phyloP scores from a whole-genome alignment of 2,797 vertebrate species.

The Spondyliosoma cantharus region DNA sequence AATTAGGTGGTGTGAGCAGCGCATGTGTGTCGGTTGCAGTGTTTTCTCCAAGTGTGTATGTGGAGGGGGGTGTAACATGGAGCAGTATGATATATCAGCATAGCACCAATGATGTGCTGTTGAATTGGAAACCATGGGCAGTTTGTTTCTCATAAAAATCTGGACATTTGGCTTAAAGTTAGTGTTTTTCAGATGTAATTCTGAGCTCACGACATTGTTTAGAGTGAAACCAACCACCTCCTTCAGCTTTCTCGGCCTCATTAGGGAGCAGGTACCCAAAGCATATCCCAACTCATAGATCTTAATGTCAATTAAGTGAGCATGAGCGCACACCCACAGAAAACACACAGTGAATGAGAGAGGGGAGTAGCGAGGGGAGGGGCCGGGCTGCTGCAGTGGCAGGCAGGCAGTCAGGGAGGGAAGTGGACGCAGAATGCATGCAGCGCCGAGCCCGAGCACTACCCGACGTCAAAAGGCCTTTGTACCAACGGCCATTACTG shows the following conservation, averaged over 20 bases:
- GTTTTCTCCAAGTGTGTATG: constrained; percentile 13
- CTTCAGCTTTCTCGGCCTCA: constrained; percentile 23
- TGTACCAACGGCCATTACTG: constrained; percentile 74
- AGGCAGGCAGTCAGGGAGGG: constrained; percentile 54
- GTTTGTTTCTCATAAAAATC: not conserved
- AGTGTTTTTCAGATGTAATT: not conserved
- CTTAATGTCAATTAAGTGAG: constrained; percentile 67
- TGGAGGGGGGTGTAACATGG: not conserved
- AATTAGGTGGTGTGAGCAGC: constrained; percentile 56
- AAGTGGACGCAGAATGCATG: constrained; percentile 58
- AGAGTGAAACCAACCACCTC: not conserved
- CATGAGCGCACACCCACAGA: constrained; percentile 40
- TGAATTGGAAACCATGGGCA: not conserved
- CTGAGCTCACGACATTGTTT: not conserved
- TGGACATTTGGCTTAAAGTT: not conserved
- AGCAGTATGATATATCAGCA: not conserved
- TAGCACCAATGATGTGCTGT: not conserved
- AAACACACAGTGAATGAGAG: constrained; percentile 54
- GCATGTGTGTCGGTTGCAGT: constrained; percentile 46
- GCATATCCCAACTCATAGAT: constrained; percentile 57
- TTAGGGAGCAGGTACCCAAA: constrained; percentile 53
- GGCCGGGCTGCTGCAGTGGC: constrained; percentile 61
- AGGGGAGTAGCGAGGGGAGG: constrained; percentile 57
- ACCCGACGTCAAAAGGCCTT: constrained; percentile 78
- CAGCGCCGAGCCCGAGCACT: constrained; percentile 43